Conservation (phyloP, 2,113 vertebrate genomes). For the Microtus richardsoni region DNA sequence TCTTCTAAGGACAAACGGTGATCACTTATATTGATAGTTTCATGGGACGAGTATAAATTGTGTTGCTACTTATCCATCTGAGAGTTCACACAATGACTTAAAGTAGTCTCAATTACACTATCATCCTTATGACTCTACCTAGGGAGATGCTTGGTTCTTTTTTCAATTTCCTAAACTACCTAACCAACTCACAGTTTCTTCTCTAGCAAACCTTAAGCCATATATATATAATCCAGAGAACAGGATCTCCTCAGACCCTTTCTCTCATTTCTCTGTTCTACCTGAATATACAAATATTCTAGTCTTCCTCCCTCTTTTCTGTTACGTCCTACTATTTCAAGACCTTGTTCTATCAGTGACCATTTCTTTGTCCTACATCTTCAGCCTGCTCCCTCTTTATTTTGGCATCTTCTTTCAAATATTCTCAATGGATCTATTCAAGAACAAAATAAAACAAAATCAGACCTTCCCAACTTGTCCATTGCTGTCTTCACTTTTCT, state of each 20-base stretch:
- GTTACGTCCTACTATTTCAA: background rate
- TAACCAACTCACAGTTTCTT: background rate
- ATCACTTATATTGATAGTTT: constrained; percentile 4
- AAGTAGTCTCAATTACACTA: background rate
- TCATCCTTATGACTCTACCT: background rate
- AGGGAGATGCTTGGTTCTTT: background rate
- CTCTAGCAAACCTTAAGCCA: background rate
- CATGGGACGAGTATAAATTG: background rate
- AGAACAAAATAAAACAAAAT: constrained; percentile 11
- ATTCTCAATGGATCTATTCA: background rate
- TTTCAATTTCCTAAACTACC: no score
- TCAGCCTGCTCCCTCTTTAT: background rate
- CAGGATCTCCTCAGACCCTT: background rate
- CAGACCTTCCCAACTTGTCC: background rate
- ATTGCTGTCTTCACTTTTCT: background rate
- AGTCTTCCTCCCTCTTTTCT: background rate
- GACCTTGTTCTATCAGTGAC: background rate
- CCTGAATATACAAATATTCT: no score
- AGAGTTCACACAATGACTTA: background rate
- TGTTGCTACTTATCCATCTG: background rate
- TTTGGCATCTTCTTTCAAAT: background rate
- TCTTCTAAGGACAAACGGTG: background rate
- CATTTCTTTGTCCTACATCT: background rate
- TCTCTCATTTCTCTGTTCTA: background rate
- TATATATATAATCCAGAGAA: background rate